Base-by-base conservation (phyloP, 2,113 vertebrate genomes). In the Piprites chloris region DNA sequence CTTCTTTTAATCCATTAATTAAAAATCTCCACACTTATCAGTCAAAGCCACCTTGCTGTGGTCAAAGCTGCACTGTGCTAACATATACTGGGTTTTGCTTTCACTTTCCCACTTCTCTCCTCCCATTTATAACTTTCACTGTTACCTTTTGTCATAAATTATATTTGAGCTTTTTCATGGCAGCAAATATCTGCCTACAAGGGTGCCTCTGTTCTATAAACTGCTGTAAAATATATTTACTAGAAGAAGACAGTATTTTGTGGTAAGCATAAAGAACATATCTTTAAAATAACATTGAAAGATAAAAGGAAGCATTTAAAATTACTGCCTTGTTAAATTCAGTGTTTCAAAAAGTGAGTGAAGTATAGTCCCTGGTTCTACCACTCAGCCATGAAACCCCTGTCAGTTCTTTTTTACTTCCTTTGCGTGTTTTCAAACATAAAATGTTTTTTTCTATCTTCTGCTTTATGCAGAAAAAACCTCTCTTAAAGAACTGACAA, bases 261-360 rank as follows among this genome's bases (percentile, higher is more conserved):
- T 52, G 39, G 32, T 23, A 85, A 88, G 46, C 33, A 84, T 92
- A 77, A 77, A 53, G 30, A 95, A 26, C 14, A 17, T 27, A 81
- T 12, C 24, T 91, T 79, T 65, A 88, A 94, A 93, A 74, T 77
- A 77, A 84, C 80, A 75, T 5, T 55, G 39, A 88, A 94, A 92
- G 63, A 69, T 58, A 86, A 88, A 88, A 85, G 12, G 35, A 93
- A 92, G 18, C 49, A 75, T 72, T 96, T 82, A 65, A 93, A 87
- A 92, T 52, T 71, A 52, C 30, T 61, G 35, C 44, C 50, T 71
- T 42, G 52, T 59, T 95, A 55, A 90, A 91, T 59, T 59, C 21
- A 76, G 41, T 18, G 11, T 71, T 92, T 86, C 33, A 83, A 87
- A 87, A 87, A 91, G 35, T 19, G 74, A 89, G 11, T 76, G 66